Base-by-base conservation (phyloP, 1,140 invertebrate genomes). In the Helicoverpa armigera region DNA sequence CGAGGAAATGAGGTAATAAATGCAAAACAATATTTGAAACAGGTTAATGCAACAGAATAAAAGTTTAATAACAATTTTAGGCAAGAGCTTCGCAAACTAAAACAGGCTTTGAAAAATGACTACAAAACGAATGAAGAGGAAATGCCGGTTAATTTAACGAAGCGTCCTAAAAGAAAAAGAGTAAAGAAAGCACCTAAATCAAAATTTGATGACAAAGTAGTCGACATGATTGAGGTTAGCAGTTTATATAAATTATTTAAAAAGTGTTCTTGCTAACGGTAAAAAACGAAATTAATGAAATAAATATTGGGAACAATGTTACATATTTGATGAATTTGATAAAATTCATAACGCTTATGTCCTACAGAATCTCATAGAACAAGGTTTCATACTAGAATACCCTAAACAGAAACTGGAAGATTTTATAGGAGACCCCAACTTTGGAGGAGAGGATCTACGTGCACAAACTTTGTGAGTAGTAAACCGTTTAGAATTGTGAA, bases 351-450 rank as follows among this genome's bases (percentile, higher is more conserved):
- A 54, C 56, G 3, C 4, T 13, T 73, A 9, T 73, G 2, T 63
- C 13, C 14, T 35, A 35, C 65, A 92, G 91, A 67, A 87, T 67
- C 84, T 91, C 31, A 83, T 78, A 7, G 16, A 77, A 9, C 87
- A 74, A 35, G 89, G 85, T 14, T 60, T 89, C 10, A 16, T 92
- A 0, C 86, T 85, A 79, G 84, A 92, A 81, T 90, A 89, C 75
- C 83, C 87, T 18, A 78, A 51, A 65, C 87, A 80, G 7, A 83
- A 86, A 58, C 82, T 92, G 0, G 65, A 87, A 76, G 85, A 92
- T n/a, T 93, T 90, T 74, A 79, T 87, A 1, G 92, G 91, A 10
- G 91, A 93, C 63, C 81, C 85, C 10, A 92, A 92, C 79, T 91
- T 86, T 60, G 87, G 82, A 29, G 92, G 90, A 7, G 89, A 92